These are phyloP conservation scores for Schrankia costaestrigalis DNA, from an alignment of 2,888 invertebrate genomes.

Conservation along the genomic window DNA sequence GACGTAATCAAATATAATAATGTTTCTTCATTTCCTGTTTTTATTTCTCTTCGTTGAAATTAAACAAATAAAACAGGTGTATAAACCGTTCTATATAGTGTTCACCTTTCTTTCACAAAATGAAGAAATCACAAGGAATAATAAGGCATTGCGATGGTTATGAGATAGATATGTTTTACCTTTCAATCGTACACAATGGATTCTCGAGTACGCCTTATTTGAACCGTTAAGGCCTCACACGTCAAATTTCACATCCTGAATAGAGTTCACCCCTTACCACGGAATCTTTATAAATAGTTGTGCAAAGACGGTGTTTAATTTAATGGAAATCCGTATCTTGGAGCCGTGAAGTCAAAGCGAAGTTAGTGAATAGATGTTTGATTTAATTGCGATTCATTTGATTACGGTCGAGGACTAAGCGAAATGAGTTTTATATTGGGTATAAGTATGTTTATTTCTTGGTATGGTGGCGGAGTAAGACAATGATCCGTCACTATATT, in stretches of 20 bases:
- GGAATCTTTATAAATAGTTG: conserved; percentile 80
- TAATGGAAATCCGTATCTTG: conserved; percentile 70
- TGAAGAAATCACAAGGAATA: conserved; percentile 64
- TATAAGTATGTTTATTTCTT: no score
- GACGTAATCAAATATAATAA: no score
- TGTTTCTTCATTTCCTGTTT: no score
- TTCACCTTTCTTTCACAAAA: conserved; percentile 34
- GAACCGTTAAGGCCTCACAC: conserved; percentile 64
- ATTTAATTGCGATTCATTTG: conserved; percentile 58
- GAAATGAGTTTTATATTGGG: conserved; percentile 14
- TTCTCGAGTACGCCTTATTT: conserved; percentile 48
- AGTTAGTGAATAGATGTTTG: conserved; percentile 45
- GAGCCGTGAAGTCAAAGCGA: conserved; percentile 60
- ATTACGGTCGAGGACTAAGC: conserved; percentile 34
- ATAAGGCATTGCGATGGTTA: conserved; percentile 57
- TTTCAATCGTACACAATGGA: conserved; percentile 54
- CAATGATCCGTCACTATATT: no score
- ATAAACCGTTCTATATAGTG: conserved; percentile 38
- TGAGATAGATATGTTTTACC: conserved; percentile 61
- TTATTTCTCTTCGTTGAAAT: no score
- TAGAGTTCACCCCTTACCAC: conserved; percentile 50
- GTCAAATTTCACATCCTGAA: conserved; percentile 79
- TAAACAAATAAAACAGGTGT: not conserved
- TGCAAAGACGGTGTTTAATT: conserved; percentile 72
- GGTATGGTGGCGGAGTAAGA: no score